A percentile compares a stretch with the other conserved stretches of the same genome.
These are phyloP conservation scores for Dicyrtoma fusca DNA, from an alignment of 2,888 invertebrate species.

Conservation along the genomic window DNA sequence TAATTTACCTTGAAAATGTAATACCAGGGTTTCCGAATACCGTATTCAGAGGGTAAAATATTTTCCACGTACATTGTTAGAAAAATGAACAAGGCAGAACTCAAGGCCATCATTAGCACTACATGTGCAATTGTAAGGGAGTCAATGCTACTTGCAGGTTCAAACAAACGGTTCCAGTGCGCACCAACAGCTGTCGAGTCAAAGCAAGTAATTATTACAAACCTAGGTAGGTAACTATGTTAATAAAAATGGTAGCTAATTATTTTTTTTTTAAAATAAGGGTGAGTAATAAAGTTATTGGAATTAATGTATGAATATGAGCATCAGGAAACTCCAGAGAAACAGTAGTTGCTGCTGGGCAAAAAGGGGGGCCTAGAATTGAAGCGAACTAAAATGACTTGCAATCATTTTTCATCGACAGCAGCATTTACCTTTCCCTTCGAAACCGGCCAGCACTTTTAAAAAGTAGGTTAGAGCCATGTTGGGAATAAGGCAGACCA, in stretches of 20 bases:
- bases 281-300: no score
- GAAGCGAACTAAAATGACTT: no score
- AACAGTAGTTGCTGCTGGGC: no score
- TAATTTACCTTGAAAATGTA: slow-evolving; percentile 69
- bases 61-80: slow-evolving; percentile 68
- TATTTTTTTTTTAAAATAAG: no score
- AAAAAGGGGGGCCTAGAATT: no score
- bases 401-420: no score
- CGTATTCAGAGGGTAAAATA: slow-evolving; percentile 70
- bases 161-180: slow-evolving; percentile 59
- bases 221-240: no score
- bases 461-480: slow-evolving; percentile 56
- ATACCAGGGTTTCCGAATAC: slow-evolving; percentile 69
- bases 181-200: slow-evolving; percentile 59
- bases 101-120: slow-evolving; percentile 58
- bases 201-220: background rate
- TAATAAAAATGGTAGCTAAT: no score
- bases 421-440: slow-evolving; percentile 51
- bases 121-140: slow-evolving; percentile 59
- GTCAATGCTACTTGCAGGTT: slow-evolving; percentile 58
- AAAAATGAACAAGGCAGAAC: slow-evolving; percentile 62
- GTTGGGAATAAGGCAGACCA: slow-evolving; percentile 56
- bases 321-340: no score
- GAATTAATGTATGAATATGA: no score
- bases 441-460: slow-evolving; percentile 55